Conservation (phyloP, 2,797 vertebrate species). For the Gambusia yucatana region DNA sequence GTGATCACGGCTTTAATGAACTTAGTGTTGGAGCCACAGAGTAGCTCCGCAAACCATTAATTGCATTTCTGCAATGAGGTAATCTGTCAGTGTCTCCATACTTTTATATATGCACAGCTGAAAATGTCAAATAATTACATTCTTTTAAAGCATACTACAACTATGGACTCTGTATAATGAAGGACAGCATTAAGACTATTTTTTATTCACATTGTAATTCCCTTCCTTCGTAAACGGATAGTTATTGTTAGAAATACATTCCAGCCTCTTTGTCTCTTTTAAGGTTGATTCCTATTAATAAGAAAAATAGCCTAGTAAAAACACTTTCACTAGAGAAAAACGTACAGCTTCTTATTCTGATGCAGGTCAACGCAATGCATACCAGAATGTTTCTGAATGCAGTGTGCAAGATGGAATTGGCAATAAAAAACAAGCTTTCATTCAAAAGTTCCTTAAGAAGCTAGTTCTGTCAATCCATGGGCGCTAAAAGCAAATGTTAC, state of each 20-base stretch:
- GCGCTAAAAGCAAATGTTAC: conserved; percentile 77
- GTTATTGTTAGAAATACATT: conserved; percentile 37
- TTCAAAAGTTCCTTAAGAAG: conserved; percentile 60
- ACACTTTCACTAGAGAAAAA: conserved; percentile 16
- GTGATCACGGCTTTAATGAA: conserved; percentile 51
- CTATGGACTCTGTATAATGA: conserved; percentile 59
- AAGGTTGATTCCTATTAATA: conserved; percentile 38
- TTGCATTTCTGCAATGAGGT: conserved; percentile 42
- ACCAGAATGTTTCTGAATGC: conserved; percentile 27
- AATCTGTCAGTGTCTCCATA: conserved; percentile 46
- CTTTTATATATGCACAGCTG: conserved; percentile 46
- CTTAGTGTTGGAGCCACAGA: conserved; percentile 29
- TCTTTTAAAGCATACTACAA: conserved; percentile 41
- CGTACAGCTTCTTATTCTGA: conserved; percentile 30
- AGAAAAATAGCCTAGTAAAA: conserved; percentile 38
- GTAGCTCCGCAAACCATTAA: conserved; percentile 35
- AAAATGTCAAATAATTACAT: conserved; percentile 58
- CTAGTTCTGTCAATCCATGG: conserved; percentile 59
- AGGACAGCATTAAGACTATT: conserved; percentile 38
- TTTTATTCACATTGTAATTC: conserved; percentile 55
- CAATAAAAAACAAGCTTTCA: conserved; percentile 51
- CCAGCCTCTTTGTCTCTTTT: conserved; percentile 21
- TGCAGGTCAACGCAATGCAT: conserved; percentile 30
- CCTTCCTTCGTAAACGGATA: conserved; percentile 38
- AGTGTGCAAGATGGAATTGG: conserved; percentile 27